Evolutionary conservation across 2,888 invertebrate genomes (phyloP).

Genomic region (Aricia artaxerxes): DNA sequence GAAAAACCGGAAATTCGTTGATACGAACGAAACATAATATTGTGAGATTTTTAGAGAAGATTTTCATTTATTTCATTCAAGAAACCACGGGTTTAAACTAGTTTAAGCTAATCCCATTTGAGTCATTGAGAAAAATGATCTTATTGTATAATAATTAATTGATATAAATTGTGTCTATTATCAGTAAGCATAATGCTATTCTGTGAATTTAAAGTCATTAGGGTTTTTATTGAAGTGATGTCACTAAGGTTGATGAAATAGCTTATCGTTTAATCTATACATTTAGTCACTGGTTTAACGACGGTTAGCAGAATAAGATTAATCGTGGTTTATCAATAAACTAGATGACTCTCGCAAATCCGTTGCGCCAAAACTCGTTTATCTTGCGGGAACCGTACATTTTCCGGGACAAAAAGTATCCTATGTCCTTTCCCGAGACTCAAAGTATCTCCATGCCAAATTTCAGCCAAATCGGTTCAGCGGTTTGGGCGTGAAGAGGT

Average conservation of each 20-base stretch:
- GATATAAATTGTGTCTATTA: constrained; percentile 11
- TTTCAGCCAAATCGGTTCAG: too few relatives aligned
- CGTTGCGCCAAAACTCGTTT: too few relatives aligned
- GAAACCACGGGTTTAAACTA: not conserved
- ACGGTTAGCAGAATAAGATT: not conserved
- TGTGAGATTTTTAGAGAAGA: too few relatives aligned
- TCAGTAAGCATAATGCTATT: constrained; percentile 5
- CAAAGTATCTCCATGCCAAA: too few relatives aligned
- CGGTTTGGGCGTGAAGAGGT: too few relatives aligned
- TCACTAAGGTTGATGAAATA: constrained; percentile 17
- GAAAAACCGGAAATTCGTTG: too few relatives aligned
- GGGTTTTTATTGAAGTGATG: constrained; percentile 19
- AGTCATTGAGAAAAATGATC: not conserved
- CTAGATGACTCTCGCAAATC: too few relatives aligned
- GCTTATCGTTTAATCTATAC: not conserved
- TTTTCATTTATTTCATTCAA: not conserved
- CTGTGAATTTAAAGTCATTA: constrained; percentile 19
- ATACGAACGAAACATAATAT: too few relatives aligned
- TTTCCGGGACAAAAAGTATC: too few relatives aligned
- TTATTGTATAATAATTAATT: constrained; percentile 21
- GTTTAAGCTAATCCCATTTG: not conserved
- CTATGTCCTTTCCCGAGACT: too few relatives aligned
- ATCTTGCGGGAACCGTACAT: too few relatives aligned
- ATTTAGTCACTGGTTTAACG: not conserved
- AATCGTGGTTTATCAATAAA: not conserved